phyloP scores from a whole-genome alignment of 2,113 vertebrate species.

The Serilophus lunatus region DNA sequence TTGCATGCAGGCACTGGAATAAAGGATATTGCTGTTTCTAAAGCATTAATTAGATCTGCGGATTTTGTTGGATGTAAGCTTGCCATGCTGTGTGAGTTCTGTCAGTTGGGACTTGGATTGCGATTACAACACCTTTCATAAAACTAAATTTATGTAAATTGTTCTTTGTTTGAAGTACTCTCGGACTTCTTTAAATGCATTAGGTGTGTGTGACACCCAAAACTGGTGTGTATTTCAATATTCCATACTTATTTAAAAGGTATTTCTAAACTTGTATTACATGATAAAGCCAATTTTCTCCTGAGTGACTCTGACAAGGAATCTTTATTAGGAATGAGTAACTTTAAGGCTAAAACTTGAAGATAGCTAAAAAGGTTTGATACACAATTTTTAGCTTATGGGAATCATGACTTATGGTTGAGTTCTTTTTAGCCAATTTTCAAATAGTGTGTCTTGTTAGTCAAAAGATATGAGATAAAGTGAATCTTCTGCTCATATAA shows the following conservation, averaged over 20 bases:
- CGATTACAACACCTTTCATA: background rate
- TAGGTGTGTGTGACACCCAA: background rate
- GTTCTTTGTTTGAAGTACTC: background rate
- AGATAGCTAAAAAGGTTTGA: constrained; percentile 32
- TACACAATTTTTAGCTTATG: background rate
- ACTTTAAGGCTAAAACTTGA: background rate
- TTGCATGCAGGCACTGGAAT: background rate
- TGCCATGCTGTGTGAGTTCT: background rate
- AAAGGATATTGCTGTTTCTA: background rate
- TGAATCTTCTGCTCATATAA: background rate
- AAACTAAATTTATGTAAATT: background rate
- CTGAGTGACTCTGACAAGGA: background rate
- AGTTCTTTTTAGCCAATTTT: constrained; percentile 33
- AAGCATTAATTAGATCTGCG: background rate
- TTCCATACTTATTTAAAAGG: background rate
- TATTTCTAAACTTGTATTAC: background rate
- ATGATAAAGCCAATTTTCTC: background rate
- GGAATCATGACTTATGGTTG: constrained; percentile 19
- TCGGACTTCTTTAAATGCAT: background rate
- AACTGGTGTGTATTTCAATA: background rate
- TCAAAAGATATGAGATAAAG: background rate
- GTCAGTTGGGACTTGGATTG: background rate
- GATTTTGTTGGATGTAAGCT: background rate
- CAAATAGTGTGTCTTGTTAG: background rate
- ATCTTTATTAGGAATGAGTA: background rate